These are phyloP conservation scores for Fistularia commersonii DNA, from an alignment of 2,797 vertebrate species.

Conservation along the genomic window DNA sequence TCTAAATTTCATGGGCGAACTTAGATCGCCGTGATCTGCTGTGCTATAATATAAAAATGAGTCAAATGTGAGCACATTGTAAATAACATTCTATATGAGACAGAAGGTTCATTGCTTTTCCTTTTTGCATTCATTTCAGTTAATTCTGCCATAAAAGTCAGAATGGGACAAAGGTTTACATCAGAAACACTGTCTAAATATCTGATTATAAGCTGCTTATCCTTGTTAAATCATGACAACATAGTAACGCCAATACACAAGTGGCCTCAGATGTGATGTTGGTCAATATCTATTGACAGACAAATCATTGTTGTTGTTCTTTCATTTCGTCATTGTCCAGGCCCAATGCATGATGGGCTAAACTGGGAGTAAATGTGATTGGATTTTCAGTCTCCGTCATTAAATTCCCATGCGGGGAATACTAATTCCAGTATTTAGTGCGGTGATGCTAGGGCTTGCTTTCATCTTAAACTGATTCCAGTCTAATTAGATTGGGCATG, in stretches of 20 bases:
- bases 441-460: slow-evolving; percentile 77
- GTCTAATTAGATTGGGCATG: slow-evolving; percentile 83
- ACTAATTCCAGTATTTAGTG: slow-evolving; percentile 84
- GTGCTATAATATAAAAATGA: no score
- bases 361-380: slow-evolving; percentile 77
- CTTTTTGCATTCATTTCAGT: slow-evolving; percentile 5
- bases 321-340: slow-evolving; percentile 69
- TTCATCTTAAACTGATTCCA: slow-evolving; percentile 83
- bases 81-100: no score
- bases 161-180: slow-evolving; percentile 52
- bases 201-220: slow-evolving; percentile 76
- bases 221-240: slow-evolving; percentile 71
- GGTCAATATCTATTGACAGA: slow-evolving; percentile 78
- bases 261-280: slow-evolving; percentile 70
- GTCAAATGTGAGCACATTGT: no score
- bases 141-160: slow-evolving; percentile 1
- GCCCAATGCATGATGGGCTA: slow-evolving; percentile 66
- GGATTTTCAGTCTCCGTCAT: slow-evolving; percentile 77
- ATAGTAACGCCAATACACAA: slow-evolving; percentile 67
- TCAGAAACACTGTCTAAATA: slow-evolving; percentile 67
- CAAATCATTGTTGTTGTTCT: slow-evolving; percentile 77
- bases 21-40: no score
- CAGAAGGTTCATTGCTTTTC: background rate
- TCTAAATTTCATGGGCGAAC: background rate
- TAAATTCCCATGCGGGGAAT: slow-evolving; percentile 83